phyloP scores from a whole-genome alignment of 1,140 invertebrate species.

The fruit fly (Drosophila melanogaster) region Release_6_plus_ISO1_MT NT_033779.5:16536501-16537000 shows the following conservation, averaged over 20 bases:
- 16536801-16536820: neutral
- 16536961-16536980: conserved; percentile 50
- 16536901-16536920: conserved; percentile 64
- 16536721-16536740: conserved; percentile 80
- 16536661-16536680: conserved; percentile 68
- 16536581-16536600: conserved; percentile 63
- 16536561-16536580: conserved; percentile 15
- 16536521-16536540: conserved; percentile 24
- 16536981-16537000: conserved; percentile 22
- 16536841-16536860: conserved; percentile 55
- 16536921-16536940: conserved; percentile 74
- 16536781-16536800: conserved; percentile 10
- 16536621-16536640: conserved; percentile 68
- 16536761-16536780: conserved; percentile 5
- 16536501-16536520: neutral
- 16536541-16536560: conserved; percentile 26
- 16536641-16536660: conserved; percentile 56
- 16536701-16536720: conserved; percentile 52
- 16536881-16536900: conserved; percentile 72
- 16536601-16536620: conserved; percentile 76
- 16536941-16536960: conserved; percentile 75
- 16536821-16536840: conserved; percentile 9
- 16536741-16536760: conserved; percentile 36
- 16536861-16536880: conserved; percentile 81
- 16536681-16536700: conserved; percentile 76